Conservation (phyloP, 2,888 invertebrate species). For the Sphaerophoria taeniata region DNA sequence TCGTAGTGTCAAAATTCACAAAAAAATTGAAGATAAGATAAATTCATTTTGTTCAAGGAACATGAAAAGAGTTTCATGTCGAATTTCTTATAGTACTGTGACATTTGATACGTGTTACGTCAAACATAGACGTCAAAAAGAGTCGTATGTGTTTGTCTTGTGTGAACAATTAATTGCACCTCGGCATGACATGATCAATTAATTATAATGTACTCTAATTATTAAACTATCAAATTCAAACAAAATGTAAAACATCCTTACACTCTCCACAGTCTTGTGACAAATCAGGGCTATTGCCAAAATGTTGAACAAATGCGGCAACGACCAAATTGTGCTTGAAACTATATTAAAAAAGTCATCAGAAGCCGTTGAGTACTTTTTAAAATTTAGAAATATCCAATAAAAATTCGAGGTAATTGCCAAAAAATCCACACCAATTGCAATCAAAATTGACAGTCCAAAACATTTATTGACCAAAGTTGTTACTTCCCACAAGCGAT, state of each 20-base stretch:
- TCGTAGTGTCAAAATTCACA: no score
- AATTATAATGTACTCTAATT: no score
- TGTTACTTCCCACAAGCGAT: slow-evolving; percentile 79
- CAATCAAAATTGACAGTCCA: slow-evolving; percentile 80
- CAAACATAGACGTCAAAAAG: no score
- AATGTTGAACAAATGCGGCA: slow-evolving; percentile 80
- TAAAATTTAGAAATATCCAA: slow-evolving; percentile 81
- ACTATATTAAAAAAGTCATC: slow-evolving; percentile 77
- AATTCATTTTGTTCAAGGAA: no score
- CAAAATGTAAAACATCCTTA: slow-evolving; percentile 76
- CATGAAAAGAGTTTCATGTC: no score
- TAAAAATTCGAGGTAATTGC: slow-evolving; percentile 81
- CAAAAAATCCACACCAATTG: slow-evolving; percentile 81
- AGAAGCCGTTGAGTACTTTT: slow-evolving; percentile 75
- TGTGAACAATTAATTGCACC: no score
- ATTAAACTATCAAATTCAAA: not conserved
- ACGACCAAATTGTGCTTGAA: slow-evolving; percentile 78
- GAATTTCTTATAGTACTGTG: no score
- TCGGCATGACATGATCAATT: no score
- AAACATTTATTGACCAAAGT: slow-evolving; percentile 78
- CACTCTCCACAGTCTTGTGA: slow-evolving; percentile 79
- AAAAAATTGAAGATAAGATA: no score
- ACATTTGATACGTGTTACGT: no score
- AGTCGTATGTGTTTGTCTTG: no score
- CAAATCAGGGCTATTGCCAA: slow-evolving; percentile 79